Percentiles rank a stretch among this genome's conserved stretches.
Conservation (phyloP, 2,113 vertebrate genomes). For the Dendrocopos noguchii region DNA sequence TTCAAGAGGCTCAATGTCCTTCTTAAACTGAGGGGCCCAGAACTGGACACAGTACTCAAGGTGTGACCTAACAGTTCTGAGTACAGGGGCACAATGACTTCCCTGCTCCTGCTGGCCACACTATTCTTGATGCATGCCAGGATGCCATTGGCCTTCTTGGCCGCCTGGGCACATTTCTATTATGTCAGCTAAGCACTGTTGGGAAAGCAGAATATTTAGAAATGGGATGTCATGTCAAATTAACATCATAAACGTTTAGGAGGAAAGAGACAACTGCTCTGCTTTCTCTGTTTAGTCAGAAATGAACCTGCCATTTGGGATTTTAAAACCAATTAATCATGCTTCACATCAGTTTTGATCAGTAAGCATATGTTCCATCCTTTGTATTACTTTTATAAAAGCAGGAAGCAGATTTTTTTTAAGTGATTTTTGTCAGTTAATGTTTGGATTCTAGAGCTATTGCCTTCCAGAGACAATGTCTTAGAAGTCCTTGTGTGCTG, state of each 20-base stretch:
- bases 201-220: constrained; percentile 2
- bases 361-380: not conserved
- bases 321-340: not conserved
- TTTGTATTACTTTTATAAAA: not conserved
- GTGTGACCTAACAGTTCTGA: too few relatives aligned
- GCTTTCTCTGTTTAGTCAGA: not conserved
- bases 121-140: too few relatives aligned
- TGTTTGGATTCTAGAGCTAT: not conserved
- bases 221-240: not conserved
- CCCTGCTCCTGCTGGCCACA: too few relatives aligned
- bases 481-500: accelerated
- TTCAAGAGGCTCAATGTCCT: too few relatives aligned
- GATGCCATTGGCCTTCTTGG: too few relatives aligned
- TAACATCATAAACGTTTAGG: not conserved
- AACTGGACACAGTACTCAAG: too few relatives aligned
- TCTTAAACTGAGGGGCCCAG: too few relatives aligned
- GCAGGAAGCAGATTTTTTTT: not conserved
- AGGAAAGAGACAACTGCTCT: not conserved
- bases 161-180: not conserved
- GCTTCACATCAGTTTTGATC: not conserved
- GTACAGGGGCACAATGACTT: too few relatives aligned
- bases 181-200: not conserved
- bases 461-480: not conserved
- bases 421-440: not conserved
- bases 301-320: not conserved